Percentiles rank a stretch among this genome's conserved stretches.
Conservation (phyloP, 2,113 vertebrate genomes). For the Danio rerio region DNA sequence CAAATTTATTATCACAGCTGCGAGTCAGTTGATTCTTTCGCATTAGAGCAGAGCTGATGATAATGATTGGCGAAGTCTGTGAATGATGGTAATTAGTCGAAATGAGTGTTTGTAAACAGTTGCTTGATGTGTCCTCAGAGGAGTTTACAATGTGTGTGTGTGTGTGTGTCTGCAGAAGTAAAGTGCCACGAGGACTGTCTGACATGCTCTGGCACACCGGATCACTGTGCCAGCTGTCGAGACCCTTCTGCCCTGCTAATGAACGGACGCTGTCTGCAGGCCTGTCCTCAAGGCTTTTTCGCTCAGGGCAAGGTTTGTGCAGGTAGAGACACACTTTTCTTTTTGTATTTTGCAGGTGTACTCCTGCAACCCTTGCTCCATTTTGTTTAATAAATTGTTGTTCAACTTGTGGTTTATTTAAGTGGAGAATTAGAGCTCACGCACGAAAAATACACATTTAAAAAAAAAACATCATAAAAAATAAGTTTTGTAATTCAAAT, state of each 20-base stretch:
- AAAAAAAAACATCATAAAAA: too few relatives aligned
- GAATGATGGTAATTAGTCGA: neutral
- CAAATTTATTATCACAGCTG: neutral
- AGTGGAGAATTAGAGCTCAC: too few relatives aligned
- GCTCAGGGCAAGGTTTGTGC: slow-evolving; percentile 71
- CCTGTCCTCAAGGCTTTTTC: slow-evolving; percentile 78
- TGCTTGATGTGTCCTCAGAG: neutral
- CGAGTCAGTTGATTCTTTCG: neutral
- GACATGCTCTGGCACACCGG: slow-evolving; percentile 77
- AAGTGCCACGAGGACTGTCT: slow-evolving; percentile 81
- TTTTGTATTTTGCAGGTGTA: neutral
- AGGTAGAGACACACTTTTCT: slow-evolving; percentile 69
- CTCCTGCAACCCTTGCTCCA: neutral
- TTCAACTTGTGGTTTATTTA: neutral
- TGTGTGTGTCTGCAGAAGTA: slow-evolving; percentile 64
- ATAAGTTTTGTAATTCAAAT: too few relatives aligned
- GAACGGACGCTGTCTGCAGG: slow-evolving; percentile 77
- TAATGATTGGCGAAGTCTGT: neutral
- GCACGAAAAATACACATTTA: too few relatives aligned
- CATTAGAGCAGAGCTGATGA: neutral
- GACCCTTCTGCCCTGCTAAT: slow-evolving; percentile 72
- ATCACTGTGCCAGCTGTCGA: slow-evolving; percentile 78
- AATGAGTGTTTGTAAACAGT: slow-evolving; percentile 8
- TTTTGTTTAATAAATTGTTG: neutral
- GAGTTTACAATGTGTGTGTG: slow-evolving; percentile 40